These are phyloP conservation scores for Chrysotoxum bicinctum DNA, from an alignment of 2,888 invertebrate species.

Conservation along the genomic window DNA sequence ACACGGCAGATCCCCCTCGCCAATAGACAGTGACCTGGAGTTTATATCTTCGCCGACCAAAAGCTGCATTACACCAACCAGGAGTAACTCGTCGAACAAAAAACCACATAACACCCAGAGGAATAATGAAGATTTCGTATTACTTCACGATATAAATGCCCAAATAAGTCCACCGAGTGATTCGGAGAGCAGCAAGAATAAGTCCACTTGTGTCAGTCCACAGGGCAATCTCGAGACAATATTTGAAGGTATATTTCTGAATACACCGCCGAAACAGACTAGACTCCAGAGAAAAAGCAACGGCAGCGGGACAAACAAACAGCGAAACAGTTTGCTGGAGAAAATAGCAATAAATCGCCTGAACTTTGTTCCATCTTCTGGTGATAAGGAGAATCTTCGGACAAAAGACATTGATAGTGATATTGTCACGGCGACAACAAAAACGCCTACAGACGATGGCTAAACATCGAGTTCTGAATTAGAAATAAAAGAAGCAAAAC, in stretches of 20 bases:
- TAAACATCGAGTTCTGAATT: background rate
- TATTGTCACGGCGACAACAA: background rate
- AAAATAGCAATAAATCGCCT: slow-evolving; percentile 76
- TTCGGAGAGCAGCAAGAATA: slow-evolving; percentile 44
- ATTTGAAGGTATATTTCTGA: slow-evolving; percentile 80
- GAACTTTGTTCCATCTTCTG: slow-evolving; percentile 38
- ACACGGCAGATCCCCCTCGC: slow-evolving; percentile 79
- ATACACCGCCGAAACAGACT: slow-evolving; percentile 77
- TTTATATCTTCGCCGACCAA: slow-evolving; percentile 66
- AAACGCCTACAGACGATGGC: slow-evolving; percentile 10
- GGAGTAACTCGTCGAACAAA: background rate
- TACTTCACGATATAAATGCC: slow-evolving; percentile 79
- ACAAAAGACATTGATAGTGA: background rate
- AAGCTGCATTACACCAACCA: slow-evolving; percentile 72
- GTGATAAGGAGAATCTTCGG: slow-evolving; percentile 42
- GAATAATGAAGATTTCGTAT: slow-evolving; percentile 77
- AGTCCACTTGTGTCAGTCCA: slow-evolving; percentile 62
- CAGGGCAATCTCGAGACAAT: slow-evolving; percentile 79
- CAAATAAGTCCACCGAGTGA: slow-evolving; percentile 79
- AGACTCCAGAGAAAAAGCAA: background rate
- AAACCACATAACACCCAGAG: slow-evolving; percentile 33
- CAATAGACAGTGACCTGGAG: slow-evolving; percentile 77
- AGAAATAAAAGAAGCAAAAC: background rate
- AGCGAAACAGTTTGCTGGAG: slow-evolving; percentile 75
- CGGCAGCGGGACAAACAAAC: slow-evolving; percentile 42